Evolutionary conservation across 2,113 vertebrate genomes (phyloP).

Genomic region (Salvelinus sp.): DNA sequence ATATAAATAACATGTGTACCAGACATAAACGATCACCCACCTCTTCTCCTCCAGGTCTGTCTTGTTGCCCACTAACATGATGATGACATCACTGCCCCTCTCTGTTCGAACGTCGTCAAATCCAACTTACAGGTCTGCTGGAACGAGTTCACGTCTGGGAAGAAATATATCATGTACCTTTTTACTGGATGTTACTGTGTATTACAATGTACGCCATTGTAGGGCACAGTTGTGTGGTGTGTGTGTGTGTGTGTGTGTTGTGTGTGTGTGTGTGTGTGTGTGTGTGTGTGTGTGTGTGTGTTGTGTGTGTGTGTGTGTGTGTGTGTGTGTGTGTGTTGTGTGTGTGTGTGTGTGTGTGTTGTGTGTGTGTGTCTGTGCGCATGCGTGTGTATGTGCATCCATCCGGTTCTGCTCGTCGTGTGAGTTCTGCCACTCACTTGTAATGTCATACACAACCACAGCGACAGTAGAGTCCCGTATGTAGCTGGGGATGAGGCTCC

Average conservation of each 20-base stretch:
- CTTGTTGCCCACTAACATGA: conserved; percentile 81
- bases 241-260: no score
- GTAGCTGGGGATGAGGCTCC: conserved; percentile 74
- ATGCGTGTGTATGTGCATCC: background rate
- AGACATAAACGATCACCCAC: conserved; percentile 30
- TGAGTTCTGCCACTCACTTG: conserved; percentile 49
- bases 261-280: conserved; percentile 25
- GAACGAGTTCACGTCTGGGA: conserved; percentile 88
- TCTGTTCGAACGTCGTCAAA: conserved; percentile 84
- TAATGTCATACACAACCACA: conserved; percentile 73
- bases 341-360: conserved; percentile 54
- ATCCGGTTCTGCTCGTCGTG: background rate
- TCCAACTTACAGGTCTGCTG: conserved; percentile 95
- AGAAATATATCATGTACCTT: background rate
- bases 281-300: conserved; percentile 69
- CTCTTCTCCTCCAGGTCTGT: conserved; percentile 80
- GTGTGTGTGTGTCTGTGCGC: background rate
- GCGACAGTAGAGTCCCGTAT: conserved; percentile 74
- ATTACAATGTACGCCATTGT: background rate
- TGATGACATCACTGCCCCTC: conserved; percentile 80
- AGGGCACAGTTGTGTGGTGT: background rate
- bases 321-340: background rate
- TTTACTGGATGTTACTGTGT: background rate
- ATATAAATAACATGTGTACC: no score
- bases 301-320: conserved; percentile 44